Evolutionary conservation across 64 coral and sea anemone genomes (phyloP).

Genomic region (Cladopsammia gracilis): DNA sequence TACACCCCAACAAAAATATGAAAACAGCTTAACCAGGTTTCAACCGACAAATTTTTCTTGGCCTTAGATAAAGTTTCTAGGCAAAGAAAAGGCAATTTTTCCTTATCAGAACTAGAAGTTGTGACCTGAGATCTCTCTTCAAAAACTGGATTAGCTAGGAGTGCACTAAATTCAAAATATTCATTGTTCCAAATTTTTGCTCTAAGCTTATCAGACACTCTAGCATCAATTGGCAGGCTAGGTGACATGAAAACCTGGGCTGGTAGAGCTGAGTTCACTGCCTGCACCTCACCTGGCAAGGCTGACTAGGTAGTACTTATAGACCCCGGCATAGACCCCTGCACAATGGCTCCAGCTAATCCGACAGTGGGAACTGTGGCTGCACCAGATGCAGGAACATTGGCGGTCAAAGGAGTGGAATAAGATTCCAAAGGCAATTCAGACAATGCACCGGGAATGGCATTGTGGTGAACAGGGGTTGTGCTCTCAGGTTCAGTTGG

Average conservation of each 20-base stretch:
- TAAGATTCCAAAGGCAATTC: neutral
- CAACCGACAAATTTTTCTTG: neutral
- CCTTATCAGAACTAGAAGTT: neutral
- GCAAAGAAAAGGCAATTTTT: neutral
- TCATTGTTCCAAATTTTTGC: constrained; percentile 53
- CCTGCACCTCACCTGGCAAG: constrained; percentile 2
- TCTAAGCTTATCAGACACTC: constrained; percentile 17
- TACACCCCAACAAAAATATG: constrained; percentile 52
- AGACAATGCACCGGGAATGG: too few species aligned
- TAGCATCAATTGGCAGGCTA: constrained; percentile 7
- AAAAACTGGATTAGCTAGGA: neutral
- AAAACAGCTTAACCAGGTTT: neutral
- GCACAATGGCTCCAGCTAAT: neutral
- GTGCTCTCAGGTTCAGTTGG: neutral
- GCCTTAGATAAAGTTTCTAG: constrained; percentile 4
- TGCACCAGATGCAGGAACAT: neutral
- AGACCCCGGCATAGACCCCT: too few species aligned
- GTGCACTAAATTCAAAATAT: constrained; percentile 46
- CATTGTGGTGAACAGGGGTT: neutral
- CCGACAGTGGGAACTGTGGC: neutral
- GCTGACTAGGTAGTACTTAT: neutral
- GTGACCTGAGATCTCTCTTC: constrained; percentile 11
- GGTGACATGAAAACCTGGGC: constrained; percentile 11
- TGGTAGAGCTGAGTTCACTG: too few species aligned
- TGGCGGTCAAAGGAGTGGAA: neutral